Conservation (phyloP, 2,797 vertebrate species). For the Acanthurus leucopareius region DNA sequence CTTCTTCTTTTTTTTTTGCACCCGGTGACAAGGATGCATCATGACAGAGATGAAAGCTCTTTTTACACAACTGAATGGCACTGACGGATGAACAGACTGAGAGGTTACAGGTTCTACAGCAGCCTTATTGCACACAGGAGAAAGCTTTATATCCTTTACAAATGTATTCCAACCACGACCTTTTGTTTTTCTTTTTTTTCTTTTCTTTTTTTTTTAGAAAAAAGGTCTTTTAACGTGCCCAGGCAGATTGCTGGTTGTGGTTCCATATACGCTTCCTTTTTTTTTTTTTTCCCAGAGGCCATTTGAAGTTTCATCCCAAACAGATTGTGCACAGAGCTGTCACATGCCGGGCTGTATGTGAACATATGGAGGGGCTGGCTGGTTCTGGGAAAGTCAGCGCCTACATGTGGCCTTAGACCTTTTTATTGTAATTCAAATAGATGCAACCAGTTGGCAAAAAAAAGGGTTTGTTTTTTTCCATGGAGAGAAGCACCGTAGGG, state of each 20-base stretch:
- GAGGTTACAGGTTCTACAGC: conserved; percentile 57
- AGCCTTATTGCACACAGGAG: conserved; percentile 66
- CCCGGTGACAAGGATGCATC: conserved; percentile 17
- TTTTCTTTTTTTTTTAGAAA: background rate
- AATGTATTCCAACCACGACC: conserved; percentile 9
- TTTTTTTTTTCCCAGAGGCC: conserved; percentile 20
- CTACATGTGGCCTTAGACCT: background rate
- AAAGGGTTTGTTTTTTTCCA: background rate
- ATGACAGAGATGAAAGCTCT: conserved; percentile 26
- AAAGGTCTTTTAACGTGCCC: conserved; percentile 12
- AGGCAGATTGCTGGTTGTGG: conserved; percentile 5
- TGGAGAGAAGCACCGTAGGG: conserved; percentile 14
- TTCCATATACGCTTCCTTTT: background rate
- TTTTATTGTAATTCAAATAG: conserved; percentile 16
- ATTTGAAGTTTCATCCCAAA: conserved; percentile 29
- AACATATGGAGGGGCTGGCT: background rate
- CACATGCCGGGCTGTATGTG: background rate
- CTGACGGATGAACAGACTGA: conserved; percentile 34
- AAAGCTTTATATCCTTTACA: conserved; percentile 27
- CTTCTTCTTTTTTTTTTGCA: conserved; percentile 15
- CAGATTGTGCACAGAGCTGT: conserved; percentile 16
- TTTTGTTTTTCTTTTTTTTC: no score
- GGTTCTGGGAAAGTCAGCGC: conserved; percentile 17
- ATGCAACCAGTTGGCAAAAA: conserved; percentile 22
- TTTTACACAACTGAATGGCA: conserved; percentile 32